Evolutionary conservation across 1,140 invertebrate genomes (phyloP).

Genomic region (Aphelenchoides fujianensis): DNA sequence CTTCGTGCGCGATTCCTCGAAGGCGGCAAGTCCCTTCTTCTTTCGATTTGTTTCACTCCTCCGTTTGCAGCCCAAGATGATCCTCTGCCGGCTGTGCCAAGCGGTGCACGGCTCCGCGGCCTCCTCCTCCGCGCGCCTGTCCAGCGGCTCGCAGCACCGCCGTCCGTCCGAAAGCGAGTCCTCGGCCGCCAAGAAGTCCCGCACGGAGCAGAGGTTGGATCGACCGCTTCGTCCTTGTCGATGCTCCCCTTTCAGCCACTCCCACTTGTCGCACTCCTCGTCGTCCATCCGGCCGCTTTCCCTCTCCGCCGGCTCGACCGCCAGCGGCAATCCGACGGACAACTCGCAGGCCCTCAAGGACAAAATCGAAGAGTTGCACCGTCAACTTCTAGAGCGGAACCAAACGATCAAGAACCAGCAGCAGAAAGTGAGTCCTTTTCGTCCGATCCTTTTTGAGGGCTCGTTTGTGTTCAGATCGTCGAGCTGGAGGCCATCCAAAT

Average conservation of each 20-base stretch:
- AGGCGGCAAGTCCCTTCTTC: slow-evolving; percentile 31
- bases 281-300: slow-evolving; percentile 19
- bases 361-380: slow-evolving; percentile 30
- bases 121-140: too few species aligned
- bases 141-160: slow-evolving; percentile 27
- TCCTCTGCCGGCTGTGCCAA: slow-evolving; percentile 41
- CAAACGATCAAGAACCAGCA: slow-evolving; percentile 33
- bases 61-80: slow-evolving; percentile 38
- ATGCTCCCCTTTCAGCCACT: neutral
- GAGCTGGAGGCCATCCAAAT: slow-evolving; percentile 39
- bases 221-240: neutral
- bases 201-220: neutral
- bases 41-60: slow-evolving; percentile 25
- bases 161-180: slow-evolving; percentile 5
- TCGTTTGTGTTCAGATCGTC: slow-evolving; percentile 39
- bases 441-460: slow-evolving; percentile 14
- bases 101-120: neutral
- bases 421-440: slow-evolving; percentile 36
- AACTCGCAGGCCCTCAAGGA: slow-evolving; percentile 39
- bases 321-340: slow-evolving; percentile 3
- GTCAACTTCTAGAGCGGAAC: slow-evolving; percentile 19
- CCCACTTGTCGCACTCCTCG: neutral
- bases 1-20: slow-evolving; percentile 28
- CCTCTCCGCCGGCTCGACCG: neutral
- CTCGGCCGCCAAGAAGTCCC: slow-evolving; percentile 3